Evolutionary conservation across 1,140 invertebrate genomes (phyloP).

Genomic region (Sycophila sp.): DNA sequence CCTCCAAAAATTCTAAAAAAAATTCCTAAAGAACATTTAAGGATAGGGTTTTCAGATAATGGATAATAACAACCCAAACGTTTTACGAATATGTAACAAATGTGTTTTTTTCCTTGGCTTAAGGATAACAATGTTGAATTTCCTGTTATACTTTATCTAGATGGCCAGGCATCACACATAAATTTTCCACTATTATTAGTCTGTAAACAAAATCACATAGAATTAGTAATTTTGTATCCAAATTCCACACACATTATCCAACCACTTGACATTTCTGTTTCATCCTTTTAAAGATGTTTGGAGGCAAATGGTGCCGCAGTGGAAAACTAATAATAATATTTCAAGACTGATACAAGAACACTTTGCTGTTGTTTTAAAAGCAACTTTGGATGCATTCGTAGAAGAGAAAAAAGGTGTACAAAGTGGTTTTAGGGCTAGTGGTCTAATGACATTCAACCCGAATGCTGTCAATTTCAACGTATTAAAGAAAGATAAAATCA

Average conservation of each 20-base stretch:
- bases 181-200: constrained; percentile 43
- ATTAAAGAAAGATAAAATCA: neutral
- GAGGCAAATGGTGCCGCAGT: constrained; percentile 45
- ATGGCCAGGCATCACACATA: constrained; percentile 46
- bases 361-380: constrained; percentile 24
- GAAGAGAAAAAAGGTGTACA: constrained; percentile 3
- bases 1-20: constrained; percentile 44
- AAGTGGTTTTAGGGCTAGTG: constrained; percentile 18
- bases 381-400: constrained; percentile 7
- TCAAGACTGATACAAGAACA: constrained; percentile 3
- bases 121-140: constrained; percentile 43
- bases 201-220: constrained; percentile 49
- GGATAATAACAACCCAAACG: constrained; percentile 58
- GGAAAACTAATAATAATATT: constrained; percentile 31
- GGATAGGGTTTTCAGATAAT: constrained; percentile 50
- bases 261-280: constrained; percentile 57
- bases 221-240: constrained; percentile 52
- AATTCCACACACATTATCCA: constrained; percentile 56
- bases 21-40: constrained; percentile 43
- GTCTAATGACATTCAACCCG: constrained; percentile 10
- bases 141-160: constrained; percentile 54
- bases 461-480: constrained; percentile 16
- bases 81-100: constrained; percentile 63
- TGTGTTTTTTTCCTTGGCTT: constrained; percentile 52
- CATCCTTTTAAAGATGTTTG: constrained; percentile 48